Percentiles rank a stretch among this genome's conserved stretches.
phyloP scores from a whole-genome alignment of 2,113 vertebrate genomes.

The Percina caprodes region DNA sequence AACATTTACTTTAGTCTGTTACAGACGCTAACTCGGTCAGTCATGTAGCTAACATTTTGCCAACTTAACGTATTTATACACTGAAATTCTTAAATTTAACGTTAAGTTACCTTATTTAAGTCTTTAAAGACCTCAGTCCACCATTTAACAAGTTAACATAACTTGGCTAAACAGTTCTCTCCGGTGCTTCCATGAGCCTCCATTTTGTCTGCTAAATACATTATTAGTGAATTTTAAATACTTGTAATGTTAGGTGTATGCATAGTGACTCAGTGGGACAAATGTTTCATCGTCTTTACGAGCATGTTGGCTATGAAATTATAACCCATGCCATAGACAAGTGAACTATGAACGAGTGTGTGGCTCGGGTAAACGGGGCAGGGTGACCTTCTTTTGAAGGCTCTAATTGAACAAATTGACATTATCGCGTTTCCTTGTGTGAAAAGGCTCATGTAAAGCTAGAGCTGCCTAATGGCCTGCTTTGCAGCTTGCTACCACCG shows the following conservation, averaged over 20 bases:
- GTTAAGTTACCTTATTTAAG: too few species aligned
- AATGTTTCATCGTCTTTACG: fast-evolving
- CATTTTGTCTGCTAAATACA: slow-evolving; percentile 73
- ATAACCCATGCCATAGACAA: not conserved
- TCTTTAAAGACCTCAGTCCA: too few species aligned
- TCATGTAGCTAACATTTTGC: too few species aligned
- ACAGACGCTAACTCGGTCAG: too few species aligned
- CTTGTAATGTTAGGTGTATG: too few species aligned
- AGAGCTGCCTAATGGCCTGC: not conserved
- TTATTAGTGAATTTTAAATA: not conserved
- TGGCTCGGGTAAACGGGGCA: not conserved
- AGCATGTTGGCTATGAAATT: not conserved
- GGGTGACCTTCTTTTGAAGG: not conserved
- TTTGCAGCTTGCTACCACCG: not conserved
- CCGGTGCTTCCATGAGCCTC: slow-evolving; percentile 40
- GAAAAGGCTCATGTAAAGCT: not conserved
- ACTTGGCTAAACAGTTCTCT: not conserved
- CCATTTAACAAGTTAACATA: not conserved
- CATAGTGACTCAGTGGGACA: not conserved
- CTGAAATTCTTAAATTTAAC: too few species aligned
- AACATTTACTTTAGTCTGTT: too few species aligned
- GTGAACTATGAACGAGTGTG: not conserved
- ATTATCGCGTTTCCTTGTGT: not conserved
- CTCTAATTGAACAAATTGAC: not conserved
- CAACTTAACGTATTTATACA: too few species aligned